Conservation (phyloP, 2,888 invertebrate species). For the Nomada lathburiana region DNA sequence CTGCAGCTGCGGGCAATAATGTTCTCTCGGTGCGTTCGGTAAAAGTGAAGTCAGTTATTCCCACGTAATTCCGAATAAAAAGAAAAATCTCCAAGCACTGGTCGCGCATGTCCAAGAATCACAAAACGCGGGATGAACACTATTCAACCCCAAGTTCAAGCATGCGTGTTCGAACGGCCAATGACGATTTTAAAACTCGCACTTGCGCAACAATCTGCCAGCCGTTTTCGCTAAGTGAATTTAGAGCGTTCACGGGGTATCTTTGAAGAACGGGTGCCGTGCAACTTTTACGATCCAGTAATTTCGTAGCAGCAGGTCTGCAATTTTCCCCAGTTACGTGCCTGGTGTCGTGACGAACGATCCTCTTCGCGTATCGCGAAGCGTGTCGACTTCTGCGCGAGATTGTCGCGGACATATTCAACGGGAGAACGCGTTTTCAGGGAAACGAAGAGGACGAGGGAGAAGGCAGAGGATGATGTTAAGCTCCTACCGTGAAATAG, state of each 20-base stretch:
- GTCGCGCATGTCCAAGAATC: too few species aligned
- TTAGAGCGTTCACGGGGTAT: conserved; percentile 21
- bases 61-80: too few species aligned
- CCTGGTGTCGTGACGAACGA: conserved; percentile 57
- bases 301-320: conserved; percentile 50
- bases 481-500: not conserved
- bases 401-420: conserved; percentile 10
- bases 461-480: conserved; percentile 24
- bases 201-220: not conserved
- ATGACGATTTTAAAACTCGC: not conserved
- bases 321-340: conserved; percentile 55
- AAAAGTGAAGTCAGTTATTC: too few species aligned
- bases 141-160: too few species aligned
- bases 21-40: too few species aligned
- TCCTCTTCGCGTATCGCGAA: conserved; percentile 50
- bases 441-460: not conserved
- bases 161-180: too few species aligned
- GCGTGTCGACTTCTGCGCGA: conserved; percentile 30
- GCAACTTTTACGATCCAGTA: conserved; percentile 67
- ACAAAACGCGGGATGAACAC: too few species aligned
- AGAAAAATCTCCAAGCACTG: too few species aligned
- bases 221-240: conserved; percentile 29
- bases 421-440: not conserved
- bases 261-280: conserved; percentile 6
- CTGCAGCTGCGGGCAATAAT: too few species aligned